Evolutionary conservation across 2,888 invertebrate genomes (phyloP), one percentile per base, ranked within the genome.

Genomic region (Agonopterix alstromeriana): DNA sequence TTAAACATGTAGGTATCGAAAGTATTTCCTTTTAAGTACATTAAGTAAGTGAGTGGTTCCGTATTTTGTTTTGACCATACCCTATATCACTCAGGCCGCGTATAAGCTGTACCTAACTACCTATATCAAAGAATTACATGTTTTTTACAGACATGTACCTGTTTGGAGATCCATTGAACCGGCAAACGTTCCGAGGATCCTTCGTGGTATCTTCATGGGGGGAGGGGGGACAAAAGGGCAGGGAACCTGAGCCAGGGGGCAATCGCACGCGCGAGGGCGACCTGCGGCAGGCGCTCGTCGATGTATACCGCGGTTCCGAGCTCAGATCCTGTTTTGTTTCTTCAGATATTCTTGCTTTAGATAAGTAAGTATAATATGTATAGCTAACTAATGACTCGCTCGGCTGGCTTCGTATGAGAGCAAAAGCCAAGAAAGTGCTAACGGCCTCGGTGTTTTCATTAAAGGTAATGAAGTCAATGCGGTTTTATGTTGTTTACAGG

Each of bases 171-270:
- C 93, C 93, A 42, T 88, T 94, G 46, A 93, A 93, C 66, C 95
- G 95, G 73, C 93, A 95, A 76, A 91, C 95, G 50, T 97, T 95
- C 82, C 91, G 95, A 54, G 97, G 94, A 41, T 94, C 93, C 51
- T 95, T 97, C 76, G 91, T 93, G 59, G 93, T 96, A 53, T 93
- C 93, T 9, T 94, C 95, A 64, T 91, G 94, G 90, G 89, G 90
- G 43, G 79, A 90, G 60, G 92, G 41, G 91, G 92, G 41, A 91
- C 93, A 78, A 90, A 93, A 53, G 86, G 86, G 90, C 87, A 87
- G 90, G 47, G 83, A 91, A 65, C 92, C 92, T 59, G 83, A 94
- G 59, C 91, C 92, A 8, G 40, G n/a, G 10, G 90, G 90, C 51
- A 97, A 96, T 84, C 91, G 92, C 73, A 91, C 93, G 57, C 91